Evolutionary conservation across 2,888 invertebrate species (phyloP), one percentile per base, ranked within the genome.

Genomic region (Drosophila mulleri): DNA sequence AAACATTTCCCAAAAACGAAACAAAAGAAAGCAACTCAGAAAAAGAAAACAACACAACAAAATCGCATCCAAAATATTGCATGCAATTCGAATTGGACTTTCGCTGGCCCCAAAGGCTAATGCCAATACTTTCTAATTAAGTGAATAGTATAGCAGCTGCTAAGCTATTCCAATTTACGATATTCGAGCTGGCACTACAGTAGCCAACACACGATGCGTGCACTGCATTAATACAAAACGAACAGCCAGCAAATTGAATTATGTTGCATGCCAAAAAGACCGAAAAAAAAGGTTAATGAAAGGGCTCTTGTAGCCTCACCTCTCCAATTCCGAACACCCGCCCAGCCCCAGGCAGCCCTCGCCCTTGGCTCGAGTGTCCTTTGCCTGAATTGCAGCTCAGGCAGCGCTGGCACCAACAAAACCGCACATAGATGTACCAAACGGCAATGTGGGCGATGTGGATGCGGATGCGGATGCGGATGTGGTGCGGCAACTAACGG

Each of bases 151-250:
- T 4, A 35, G 50, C 50, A 35, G 50, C 48, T 32, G 48, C 48
- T 48, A 18, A 18, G 48, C n/a, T 18, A 32, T 48, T 29, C 29
- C 26, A 48, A 48, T 29, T 48, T 12, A 48, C 29, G 29, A 16
- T 32, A 32, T n/a, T 29, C 52, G 47, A 48, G 50, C 67, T 14
- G 26, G 9, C 29, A 23, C 14, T 16, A 53, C 16, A 35, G 37
- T 52, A 4, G 32, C 37, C 37, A 23, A 0, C 20, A 20, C 53
- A 39, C 50, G 59, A 60, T 83, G 88, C 86, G 81, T 85, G 82
- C 76, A 65, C 48, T 42, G 80, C 77, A 80, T 88, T 88, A 83
- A 85, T 88, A 86, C 88, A 80, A 80, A 83, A 83, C 85, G 77
- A 68, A 71, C 50, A 73, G 60, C 53, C 58, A 53, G 64, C 82